Conservation (phyloP, 1,140 invertebrate species). For the Anastatus disparis region DNA sequence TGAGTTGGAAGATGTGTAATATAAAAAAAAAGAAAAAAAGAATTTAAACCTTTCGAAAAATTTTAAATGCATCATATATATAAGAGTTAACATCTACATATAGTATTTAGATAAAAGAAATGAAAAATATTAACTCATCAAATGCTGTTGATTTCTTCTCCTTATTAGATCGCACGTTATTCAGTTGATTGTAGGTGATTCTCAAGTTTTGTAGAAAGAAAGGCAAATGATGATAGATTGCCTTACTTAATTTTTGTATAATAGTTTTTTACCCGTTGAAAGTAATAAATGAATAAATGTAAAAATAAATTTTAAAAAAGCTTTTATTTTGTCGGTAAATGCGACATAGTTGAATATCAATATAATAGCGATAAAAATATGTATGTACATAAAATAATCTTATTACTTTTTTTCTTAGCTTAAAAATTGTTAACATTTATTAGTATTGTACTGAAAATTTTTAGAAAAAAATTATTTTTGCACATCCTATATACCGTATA, state of each 20-base stretch:
- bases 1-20: slow-evolving; percentile 36
- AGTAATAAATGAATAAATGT: too few species aligned
- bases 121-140: slow-evolving; percentile 19
- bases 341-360: slow-evolving; percentile 13
- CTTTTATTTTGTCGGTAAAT: background rate
- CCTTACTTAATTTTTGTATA: slow-evolving; percentile 71
- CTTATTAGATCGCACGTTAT: background rate
- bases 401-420: slow-evolving; percentile 32
- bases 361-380: slow-evolving; percentile 34
- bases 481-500: slow-evolving; percentile 6
- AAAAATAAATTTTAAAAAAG: slow-evolving; percentile 16
- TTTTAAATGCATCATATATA: slow-evolving; percentile 34
- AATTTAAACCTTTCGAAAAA: slow-evolving; percentile 18
- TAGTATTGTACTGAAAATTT: slow-evolving; percentile 35
- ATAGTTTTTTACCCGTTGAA: too few species aligned
- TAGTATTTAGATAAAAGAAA: slow-evolving; percentile 3
- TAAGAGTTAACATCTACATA: slow-evolving; percentile 21
- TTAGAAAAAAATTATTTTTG: slow-evolving; percentile 16
- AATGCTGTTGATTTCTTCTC: slow-evolving; percentile 17
- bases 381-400: slow-evolving; percentile 38
- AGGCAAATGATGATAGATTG: slow-evolving; percentile 9
- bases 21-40: slow-evolving; percentile 34
- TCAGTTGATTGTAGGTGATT: slow-evolving; percentile 1
- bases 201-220: slow-evolving; percentile 1
- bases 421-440: slow-evolving; percentile 31